Conservation (phyloP, 1,140 invertebrate genomes). For the Calliphora vicina region DNA sequence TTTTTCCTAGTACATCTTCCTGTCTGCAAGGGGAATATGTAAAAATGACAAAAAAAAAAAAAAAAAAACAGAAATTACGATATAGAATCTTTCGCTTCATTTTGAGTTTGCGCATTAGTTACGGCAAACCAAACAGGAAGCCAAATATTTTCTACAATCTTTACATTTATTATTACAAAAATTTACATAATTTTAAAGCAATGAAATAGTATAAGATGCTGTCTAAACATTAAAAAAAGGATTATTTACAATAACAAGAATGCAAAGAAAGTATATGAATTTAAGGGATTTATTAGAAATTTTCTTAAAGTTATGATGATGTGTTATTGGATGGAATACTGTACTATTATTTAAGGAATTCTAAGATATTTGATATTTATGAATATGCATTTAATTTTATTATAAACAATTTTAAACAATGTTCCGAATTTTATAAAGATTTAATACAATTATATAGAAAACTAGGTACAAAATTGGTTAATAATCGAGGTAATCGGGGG, state of each 20-base stretch:
- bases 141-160: slow-evolving; percentile 22
- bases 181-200: background rate
- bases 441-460: no score
- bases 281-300: no score
- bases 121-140: background rate
- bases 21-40: background rate
- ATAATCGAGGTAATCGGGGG: no score
- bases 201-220: background rate
- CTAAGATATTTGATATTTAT: no score
- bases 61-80: background rate
- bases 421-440: no score
- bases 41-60: background rate
- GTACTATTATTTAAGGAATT: no score
- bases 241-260: background rate
- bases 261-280: no score
- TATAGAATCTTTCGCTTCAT: background rate
- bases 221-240: background rate
- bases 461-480: no score
- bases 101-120: background rate
- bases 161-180: background rate
- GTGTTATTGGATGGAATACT: no score
- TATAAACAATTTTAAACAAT: no score
- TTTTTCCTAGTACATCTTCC: background rate
- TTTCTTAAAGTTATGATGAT: no score
- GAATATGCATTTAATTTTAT: no score